Base-by-base conservation (phyloP, 2,797 vertebrate genomes). In the Poecile montanus region DNA sequence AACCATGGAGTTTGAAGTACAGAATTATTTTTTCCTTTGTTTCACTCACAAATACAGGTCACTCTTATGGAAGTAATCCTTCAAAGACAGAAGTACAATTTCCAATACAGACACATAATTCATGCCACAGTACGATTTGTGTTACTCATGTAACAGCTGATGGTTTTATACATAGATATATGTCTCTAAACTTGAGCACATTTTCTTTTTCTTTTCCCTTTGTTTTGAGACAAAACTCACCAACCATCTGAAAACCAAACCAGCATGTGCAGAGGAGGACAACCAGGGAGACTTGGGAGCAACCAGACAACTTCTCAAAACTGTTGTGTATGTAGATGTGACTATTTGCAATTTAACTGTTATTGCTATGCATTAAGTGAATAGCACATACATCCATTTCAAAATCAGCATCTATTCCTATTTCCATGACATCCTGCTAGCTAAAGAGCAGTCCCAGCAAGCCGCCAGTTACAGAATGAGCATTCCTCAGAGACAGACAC, bases 401-500 rank as follows among this genome's bases (percentile, higher is more conserved):
- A 50, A 82, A 95, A 25, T 6, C n/a, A 51, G 54, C 27, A 88
- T 66, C 61, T 72, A n/a, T 16, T 70, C 80, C 88, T 53, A 73
- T 62, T 67, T 87, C 53, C 48, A 51, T 6, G 27, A 50, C 38
- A 88, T 20, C 20, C 57, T 60, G 72, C 45, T 85, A 68, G 71
- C 63, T 89, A 38, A 92, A 84, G 80, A 93, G 90, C 89, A 96
- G 88, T 76, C 68, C 73, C 75, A 83, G 77, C 47, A 75, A 75
- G 68, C 85, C 68, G 38, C 83, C 94, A 26, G 67, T 91, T 89
- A 94, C 63, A 85, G 76, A 96, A 74, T 32, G 89, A 92, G 68
- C 87, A 94, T 74, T 95, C 97, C 92, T 76, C 74, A 91, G 88
- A 77, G 45, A 91, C 91, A 89, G 73, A 78, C 23, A 87, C 83